These are phyloP conservation scores for Lathamus discolor DNA, from an alignment of 2,113 vertebrate genomes.

Conservation along the genomic window DNA sequence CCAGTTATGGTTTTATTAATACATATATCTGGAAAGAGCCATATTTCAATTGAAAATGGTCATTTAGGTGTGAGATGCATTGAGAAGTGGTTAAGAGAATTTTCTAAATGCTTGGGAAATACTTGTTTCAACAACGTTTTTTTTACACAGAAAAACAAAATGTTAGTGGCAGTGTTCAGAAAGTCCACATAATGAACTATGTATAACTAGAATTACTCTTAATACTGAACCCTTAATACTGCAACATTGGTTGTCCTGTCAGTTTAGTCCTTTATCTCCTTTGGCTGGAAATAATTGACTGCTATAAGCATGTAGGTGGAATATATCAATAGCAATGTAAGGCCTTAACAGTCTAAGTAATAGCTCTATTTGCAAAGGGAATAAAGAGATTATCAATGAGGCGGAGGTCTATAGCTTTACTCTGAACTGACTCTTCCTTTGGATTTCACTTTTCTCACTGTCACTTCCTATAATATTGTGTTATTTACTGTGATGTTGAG, in stretches of 20 bases:
- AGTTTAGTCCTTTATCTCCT: neutral
- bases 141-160: neutral
- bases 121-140: neutral
- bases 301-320: neutral
- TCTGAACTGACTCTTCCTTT: neutral
- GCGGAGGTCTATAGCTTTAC: neutral
- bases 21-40: neutral
- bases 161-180: neutral
- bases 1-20: slow-evolving; percentile 17
- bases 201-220: neutral
- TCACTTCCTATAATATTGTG: neutral
- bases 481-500: neutral
- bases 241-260: neutral
- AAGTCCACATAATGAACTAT: neutral
- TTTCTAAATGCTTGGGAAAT: neutral
- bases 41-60: slow-evolving; percentile 24
- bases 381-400: neutral
- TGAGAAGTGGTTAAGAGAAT: neutral
- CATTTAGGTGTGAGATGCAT: slow-evolving; percentile 1
- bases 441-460: neutral
- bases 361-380: neutral
- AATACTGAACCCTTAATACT: neutral
- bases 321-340: neutral
- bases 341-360: neutral
- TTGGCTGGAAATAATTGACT: neutral